Conservation (phyloP, 1,140 invertebrate genomes). For the Drosophila obscura region DNA sequence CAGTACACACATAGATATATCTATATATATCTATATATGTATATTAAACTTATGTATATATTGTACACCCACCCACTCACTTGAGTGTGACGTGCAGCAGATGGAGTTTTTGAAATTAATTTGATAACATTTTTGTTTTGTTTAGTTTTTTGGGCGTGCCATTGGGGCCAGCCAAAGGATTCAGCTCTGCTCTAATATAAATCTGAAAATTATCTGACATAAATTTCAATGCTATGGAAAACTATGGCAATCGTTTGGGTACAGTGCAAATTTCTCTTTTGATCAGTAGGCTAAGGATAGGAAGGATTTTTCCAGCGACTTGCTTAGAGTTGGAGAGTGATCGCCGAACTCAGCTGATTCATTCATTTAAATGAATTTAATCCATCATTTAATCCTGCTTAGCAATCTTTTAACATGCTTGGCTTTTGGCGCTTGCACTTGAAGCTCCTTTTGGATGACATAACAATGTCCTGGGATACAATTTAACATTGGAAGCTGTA, state of each 20-base stretch:
- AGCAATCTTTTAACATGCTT: neutral
- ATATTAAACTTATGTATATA: slow-evolving; percentile 7
- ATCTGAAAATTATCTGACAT: slow-evolving; percentile 31
- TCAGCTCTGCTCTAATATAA: slow-evolving; percentile 1
- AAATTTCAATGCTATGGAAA: slow-evolving; percentile 3
- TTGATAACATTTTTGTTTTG: slow-evolving; percentile 70
- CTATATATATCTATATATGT: slow-evolving; percentile 5
- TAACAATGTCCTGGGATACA: slow-evolving; percentile 40
- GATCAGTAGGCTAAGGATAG: too few species aligned
- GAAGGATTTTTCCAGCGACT: too few species aligned
- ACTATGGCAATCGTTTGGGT: neutral
- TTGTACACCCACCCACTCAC: slow-evolving; percentile 38
- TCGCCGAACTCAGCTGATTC: too few species aligned
- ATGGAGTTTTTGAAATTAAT: slow-evolving; percentile 80
- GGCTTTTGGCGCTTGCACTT: neutral
- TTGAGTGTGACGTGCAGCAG: slow-evolving; percentile 73
- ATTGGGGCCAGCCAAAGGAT: slow-evolving; percentile 10
- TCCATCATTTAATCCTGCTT: too few species aligned
- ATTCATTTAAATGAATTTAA: too few species aligned
- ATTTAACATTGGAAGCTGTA: slow-evolving; percentile 23
- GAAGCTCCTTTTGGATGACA: slow-evolving; percentile 15
- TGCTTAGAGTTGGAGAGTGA: too few species aligned
- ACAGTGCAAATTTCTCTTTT: too few species aligned
- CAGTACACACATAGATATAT: neutral
- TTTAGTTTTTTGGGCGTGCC: slow-evolving; percentile 23